These are phyloP conservation scores for Conops quadrifasciatus DNA, from an alignment of 2,888 invertebrate species.

Conservation along the genomic window DNA sequence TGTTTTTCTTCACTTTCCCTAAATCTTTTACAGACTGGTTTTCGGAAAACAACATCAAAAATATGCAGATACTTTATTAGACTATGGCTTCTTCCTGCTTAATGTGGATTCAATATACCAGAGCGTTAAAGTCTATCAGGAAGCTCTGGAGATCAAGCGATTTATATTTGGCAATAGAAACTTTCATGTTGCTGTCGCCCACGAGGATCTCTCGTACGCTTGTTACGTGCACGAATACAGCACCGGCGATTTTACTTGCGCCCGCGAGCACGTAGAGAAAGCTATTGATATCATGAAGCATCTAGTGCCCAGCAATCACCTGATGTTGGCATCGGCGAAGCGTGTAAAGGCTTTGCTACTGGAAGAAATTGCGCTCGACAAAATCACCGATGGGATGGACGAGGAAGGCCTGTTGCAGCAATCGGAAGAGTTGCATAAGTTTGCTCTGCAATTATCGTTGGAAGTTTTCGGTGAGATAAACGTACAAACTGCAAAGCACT, in stretches of 20 bases:
- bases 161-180: slow-evolving; percentile 84
- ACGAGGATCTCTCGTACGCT: slow-evolving; percentile 93
- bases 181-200: slow-evolving; percentile 87
- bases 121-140: slow-evolving; percentile 85
- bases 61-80: slow-evolving; percentile 84
- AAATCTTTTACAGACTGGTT: slow-evolving; percentile 49
- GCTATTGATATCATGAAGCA: slow-evolving; percentile 84
- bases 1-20: background rate
- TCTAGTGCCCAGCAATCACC: slow-evolving; percentile 81
- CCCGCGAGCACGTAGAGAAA: slow-evolving; percentile 82
- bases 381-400: slow-evolving; percentile 68
- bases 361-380: slow-evolving; percentile 93
- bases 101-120: slow-evolving; percentile 87
- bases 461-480: slow-evolving; percentile 91
- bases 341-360: slow-evolving; percentile 91
- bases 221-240: slow-evolving; percentile 92
- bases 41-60: slow-evolving; percentile 79
- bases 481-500: slow-evolving; percentile 95
- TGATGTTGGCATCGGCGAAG: slow-evolving; percentile 87
- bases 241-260: slow-evolving; percentile 83
- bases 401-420: slow-evolving; percentile 73
- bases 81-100: slow-evolving; percentile 90
- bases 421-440: slow-evolving; percentile 85
- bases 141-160: slow-evolving; percentile 77
- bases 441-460: slow-evolving; percentile 80